A percentile compares a stretch with the other conserved stretches of the same genome.
Conservation (phyloP, 2,797 vertebrate species). For the Amniataba percoides region DNA sequence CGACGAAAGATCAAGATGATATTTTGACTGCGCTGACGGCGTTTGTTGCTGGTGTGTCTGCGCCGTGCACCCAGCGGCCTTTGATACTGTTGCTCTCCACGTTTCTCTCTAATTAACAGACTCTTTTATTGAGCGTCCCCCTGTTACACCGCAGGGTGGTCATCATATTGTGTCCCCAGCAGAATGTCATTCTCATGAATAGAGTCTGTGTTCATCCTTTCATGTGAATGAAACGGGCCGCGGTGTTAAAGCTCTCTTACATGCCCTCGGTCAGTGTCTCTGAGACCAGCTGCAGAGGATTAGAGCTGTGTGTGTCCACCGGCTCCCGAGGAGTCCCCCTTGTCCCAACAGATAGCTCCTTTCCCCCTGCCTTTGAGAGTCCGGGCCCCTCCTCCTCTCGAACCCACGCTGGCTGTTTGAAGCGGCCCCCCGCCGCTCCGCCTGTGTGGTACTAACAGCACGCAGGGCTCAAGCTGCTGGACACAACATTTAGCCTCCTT, state of each 20-base stretch:
- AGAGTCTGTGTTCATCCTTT: slow-evolving; percentile 78
- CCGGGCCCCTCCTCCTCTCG: slow-evolving; percentile 68
- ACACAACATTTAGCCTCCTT: slow-evolving; percentile 86
- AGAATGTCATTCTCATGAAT: slow-evolving; percentile 81
- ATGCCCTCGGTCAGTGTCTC: slow-evolving; percentile 77
- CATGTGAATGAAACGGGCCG: slow-evolving; percentile 77
- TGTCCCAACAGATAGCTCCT: slow-evolving; percentile 83
- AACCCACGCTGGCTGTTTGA: slow-evolving; percentile 85
- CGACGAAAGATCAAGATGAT: slow-evolving; percentile 21
- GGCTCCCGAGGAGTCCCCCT: slow-evolving; percentile 78
- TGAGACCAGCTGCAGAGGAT: slow-evolving; percentile 86
- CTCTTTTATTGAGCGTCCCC: slow-evolving; percentile 72
- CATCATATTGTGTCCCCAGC: slow-evolving; percentile 79
- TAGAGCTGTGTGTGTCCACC: slow-evolving; percentile 81
- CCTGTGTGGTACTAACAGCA: slow-evolving; percentile 86
- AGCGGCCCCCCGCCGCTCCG: slow-evolving; percentile 78
- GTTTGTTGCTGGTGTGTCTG: slow-evolving; percentile 50
- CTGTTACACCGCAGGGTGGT: slow-evolving; percentile 71
- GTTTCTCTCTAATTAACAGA: slow-evolving; percentile 81
- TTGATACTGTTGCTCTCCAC: slow-evolving; percentile 69
- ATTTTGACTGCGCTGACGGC: slow-evolving; percentile 9
- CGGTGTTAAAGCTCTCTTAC: slow-evolving; percentile 79
- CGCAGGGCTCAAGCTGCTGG: slow-evolving; percentile 84
- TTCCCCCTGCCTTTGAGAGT: slow-evolving; percentile 83
- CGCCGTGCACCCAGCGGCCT: slow-evolving; percentile 55